phyloP scores from a whole-genome alignment of 2,113 vertebrate species.

The Tetraodon nigroviridis region DNA sequence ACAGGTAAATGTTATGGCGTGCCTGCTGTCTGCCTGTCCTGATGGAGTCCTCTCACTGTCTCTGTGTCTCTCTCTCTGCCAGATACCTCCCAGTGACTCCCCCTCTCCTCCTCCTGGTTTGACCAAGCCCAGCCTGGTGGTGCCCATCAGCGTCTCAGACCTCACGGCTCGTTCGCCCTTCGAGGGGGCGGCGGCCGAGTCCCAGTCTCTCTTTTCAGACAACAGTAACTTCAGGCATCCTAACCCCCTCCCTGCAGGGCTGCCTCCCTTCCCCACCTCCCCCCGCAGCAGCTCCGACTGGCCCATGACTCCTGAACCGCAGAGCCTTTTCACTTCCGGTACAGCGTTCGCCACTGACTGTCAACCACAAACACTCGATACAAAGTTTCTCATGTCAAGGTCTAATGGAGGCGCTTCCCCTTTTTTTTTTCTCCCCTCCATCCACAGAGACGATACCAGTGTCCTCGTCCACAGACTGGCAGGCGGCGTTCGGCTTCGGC shows the following conservation, averaged over 20 bases:
- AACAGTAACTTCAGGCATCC: slow-evolving; percentile 96
- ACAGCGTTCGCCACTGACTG: neutral
- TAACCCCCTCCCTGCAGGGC: slow-evolving; percentile 93
- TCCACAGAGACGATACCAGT: slow-evolving; percentile 95
- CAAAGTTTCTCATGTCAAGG: no score
- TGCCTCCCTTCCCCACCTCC: slow-evolving; percentile 90
- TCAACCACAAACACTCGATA: neutral
- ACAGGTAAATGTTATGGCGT: slow-evolving; percentile 77
- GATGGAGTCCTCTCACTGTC: no score
- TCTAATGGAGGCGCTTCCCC: neutral
- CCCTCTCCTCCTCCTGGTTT: slow-evolving; percentile 96
- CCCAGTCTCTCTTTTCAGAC: slow-evolving; percentile 98
- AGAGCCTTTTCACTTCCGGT: slow-evolving; percentile 99
- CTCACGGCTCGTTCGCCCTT: slow-evolving; percentile 93
- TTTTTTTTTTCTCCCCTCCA: neutral
- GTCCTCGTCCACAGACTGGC: slow-evolving; percentile 98
- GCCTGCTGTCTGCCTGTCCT: neutral
- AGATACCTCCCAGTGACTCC: slow-evolving; percentile 91
- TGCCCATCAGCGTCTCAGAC: slow-evolving; percentile 92
- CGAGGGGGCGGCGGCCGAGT: slow-evolving; percentile 94
- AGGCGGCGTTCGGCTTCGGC: slow-evolving; percentile 98
- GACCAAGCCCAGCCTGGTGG: slow-evolving; percentile 88
- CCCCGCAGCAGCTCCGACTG: slow-evolving; percentile 90
- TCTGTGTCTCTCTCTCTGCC: neutral
- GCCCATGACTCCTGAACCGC: slow-evolving; percentile 98